These are phyloP conservation scores for Otocyon megalotis DNA, from an alignment of 2,113 vertebrate species.

Conservation along the genomic window DNA sequence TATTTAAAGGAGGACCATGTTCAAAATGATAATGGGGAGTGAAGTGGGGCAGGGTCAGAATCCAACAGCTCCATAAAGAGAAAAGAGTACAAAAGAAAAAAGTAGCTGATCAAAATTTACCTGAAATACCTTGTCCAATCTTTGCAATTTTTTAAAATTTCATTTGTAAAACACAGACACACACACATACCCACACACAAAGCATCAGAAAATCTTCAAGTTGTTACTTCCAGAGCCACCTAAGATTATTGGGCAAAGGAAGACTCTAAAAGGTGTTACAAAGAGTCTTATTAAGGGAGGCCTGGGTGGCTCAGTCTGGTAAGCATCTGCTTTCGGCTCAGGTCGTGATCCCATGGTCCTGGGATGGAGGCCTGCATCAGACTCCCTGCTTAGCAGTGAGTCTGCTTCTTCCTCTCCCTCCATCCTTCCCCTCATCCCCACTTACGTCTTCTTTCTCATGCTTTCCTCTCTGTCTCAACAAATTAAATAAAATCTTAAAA, in stretches of 20 bases:
- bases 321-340: neutral
- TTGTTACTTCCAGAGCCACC: neutral
- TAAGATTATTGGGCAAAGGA: neutral
- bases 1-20: neutral
- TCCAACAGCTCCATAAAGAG: neutral
- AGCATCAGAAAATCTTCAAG: neutral
- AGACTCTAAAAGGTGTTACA: neutral
- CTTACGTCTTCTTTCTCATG: too few relatives aligned
- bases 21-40: neutral
- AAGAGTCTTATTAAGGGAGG: neutral
- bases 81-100: neutral
- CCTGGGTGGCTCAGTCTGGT: neutral
- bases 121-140: neutral
- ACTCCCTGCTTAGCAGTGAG: neutral
- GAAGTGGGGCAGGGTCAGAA: neutral
- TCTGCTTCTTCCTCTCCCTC: neutral
- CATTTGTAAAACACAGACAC: neutral
- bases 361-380: neutral
- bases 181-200: neutral
- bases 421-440: too few relatives aligned
- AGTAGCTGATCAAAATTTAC: neutral
- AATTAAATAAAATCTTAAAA: neutral
- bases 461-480: neutral
- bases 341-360: neutral
- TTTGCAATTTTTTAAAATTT: neutral